These are phyloP conservation scores for Rhinoraja longicauda DNA, from an alignment of 2,797 vertebrate genomes.

Conservation along the genomic window DNA sequence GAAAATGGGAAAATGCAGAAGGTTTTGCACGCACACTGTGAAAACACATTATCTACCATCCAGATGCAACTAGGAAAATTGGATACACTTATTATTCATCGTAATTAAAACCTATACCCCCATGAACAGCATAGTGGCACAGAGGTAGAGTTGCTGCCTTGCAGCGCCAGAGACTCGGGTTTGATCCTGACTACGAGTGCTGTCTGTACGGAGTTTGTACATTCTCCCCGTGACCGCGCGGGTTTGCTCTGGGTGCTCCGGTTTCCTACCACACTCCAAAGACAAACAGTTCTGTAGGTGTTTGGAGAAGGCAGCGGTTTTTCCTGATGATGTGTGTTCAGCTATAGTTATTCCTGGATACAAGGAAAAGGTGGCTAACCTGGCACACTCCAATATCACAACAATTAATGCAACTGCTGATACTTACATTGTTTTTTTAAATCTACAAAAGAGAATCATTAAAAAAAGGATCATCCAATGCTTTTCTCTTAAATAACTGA, in stretches of 20 bases:
- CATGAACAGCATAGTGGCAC: no score
- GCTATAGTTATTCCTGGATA: background rate
- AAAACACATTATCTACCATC: background rate
- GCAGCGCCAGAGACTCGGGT: no score
- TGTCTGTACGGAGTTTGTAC: no score
- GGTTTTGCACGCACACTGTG: background rate
- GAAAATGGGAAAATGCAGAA: background rate
- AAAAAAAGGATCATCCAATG: background rate
- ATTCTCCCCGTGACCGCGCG: no score
- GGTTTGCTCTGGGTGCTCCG: no score
- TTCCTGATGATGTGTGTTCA: background rate
- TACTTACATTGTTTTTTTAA: background rate
- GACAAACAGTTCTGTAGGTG: no score
- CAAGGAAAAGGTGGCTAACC: background rate
- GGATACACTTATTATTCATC: background rate
- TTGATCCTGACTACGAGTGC: no score
- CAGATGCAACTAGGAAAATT: background rate
- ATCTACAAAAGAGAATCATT: background rate
- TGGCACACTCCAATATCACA: no score
- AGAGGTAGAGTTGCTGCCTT: no score
- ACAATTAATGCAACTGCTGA: background rate
- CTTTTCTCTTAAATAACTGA: background rate
- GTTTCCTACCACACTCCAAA: no score
- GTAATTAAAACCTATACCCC: no score
- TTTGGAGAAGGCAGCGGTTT: background rate